A percentile compares a stretch with the other conserved stretches of the same genome.
Evolutionary conservation across 2,113 vertebrate genomes (phyloP).

Genomic region (Spizaetus ornatus): DNA sequence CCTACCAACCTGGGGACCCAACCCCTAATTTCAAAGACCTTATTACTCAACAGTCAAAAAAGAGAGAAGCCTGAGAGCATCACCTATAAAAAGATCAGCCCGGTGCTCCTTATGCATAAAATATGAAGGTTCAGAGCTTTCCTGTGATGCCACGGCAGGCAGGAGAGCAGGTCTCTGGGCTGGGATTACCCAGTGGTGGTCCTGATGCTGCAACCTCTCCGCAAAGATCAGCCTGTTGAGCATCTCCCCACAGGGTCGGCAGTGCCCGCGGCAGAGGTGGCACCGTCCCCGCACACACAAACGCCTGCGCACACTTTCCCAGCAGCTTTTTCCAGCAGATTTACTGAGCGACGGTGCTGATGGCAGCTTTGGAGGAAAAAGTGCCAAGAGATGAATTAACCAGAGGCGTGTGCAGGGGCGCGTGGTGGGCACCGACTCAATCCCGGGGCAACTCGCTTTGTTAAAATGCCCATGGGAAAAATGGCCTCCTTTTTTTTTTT

Average conservation of each 20-base stretch:
- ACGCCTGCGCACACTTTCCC: neutral
- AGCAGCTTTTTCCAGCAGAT: neutral
- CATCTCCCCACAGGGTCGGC: neutral
- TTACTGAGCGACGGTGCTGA: fast-evolving
- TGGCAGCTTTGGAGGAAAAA: neutral
- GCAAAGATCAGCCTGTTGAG: neutral
- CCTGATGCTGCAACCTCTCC: neutral
- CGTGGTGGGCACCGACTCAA: neutral
- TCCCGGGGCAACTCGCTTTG: neutral
- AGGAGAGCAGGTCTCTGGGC: neutral
- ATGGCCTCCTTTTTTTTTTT: neutral
- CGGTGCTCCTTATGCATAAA: neutral
- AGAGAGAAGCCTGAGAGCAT: neutral
- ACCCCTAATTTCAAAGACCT: neutral
- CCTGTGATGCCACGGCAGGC: neutral
- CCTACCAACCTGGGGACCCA: too few species aligned
- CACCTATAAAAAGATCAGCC: neutral
- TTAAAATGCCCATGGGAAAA: neutral
- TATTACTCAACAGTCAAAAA: neutral
- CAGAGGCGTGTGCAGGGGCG: fast-evolving
- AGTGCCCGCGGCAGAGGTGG: neutral
- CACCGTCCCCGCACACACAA: neutral
- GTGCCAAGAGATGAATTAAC: neutral
- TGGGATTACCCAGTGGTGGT: neutral
- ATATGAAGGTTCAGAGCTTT: neutral